phyloP scores from a whole-genome alignment of 2,797 vertebrate genomes.

The Sebastiscus tertius region DNA sequence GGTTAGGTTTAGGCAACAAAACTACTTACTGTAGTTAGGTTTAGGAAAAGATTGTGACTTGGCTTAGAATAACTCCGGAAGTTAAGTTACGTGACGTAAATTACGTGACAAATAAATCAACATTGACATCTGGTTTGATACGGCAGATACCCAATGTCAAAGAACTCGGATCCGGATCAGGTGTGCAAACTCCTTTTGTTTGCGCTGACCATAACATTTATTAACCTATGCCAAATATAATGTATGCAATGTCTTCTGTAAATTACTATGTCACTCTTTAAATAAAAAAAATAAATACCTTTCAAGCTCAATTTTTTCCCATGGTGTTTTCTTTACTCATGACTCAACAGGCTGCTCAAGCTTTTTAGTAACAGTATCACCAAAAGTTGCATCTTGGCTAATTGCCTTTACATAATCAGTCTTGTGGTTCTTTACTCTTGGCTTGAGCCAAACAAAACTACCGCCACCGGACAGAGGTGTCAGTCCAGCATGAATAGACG shows the following conservation, averaged over 20 bases:
- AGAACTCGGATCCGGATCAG: too few species aligned
- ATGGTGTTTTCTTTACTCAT: background rate
- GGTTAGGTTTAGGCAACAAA: too few species aligned
- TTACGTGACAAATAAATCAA: too few species aligned
- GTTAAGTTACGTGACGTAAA: too few species aligned
- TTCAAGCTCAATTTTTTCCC: background rate
- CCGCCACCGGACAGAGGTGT: constrained; percentile 32
- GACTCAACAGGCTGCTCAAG: background rate
- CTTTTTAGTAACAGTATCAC: background rate
- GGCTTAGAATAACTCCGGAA: too few species aligned
- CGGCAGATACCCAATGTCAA: too few species aligned
- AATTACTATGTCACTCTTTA: background rate
- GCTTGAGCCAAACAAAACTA: constrained; percentile 32
- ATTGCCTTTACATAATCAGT: constrained; percentile 24
- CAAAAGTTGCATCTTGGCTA: background rate
- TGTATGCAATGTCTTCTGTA: background rate
- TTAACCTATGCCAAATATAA: background rate
- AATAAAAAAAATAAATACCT: background rate
- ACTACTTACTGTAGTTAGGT: too few species aligned
- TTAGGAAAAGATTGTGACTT: too few species aligned
- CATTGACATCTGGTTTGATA: too few species aligned
- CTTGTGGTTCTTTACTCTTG: background rate
- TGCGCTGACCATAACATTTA: background rate
- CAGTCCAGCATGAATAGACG: constrained; percentile 51
- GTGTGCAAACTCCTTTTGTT: background rate